Base-by-base conservation (phyloP, 2,113 vertebrate species). In the Megaceryle maxima region DNA sequence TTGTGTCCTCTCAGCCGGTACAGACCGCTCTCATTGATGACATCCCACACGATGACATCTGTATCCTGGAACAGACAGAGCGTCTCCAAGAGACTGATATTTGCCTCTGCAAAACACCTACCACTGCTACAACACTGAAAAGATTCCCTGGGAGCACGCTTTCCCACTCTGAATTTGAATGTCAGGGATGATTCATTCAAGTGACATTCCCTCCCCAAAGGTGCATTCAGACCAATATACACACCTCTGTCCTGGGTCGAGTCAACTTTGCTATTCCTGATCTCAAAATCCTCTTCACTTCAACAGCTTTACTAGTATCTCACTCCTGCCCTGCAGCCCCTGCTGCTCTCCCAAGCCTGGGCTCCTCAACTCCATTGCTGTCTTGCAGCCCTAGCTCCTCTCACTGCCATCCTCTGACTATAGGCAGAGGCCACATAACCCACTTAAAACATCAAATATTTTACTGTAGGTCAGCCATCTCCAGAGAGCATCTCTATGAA, bases 41-140 rank as follows among this genome's bases (percentile, higher is more conserved):
- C 98, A 97, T 99, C 99, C 99, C 99, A 99, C 88, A 99, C 97
- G 0, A 99, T 99, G 91, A 99, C 97, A 92, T 99, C 99, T 19
- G 99, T 99, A 97, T 99, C 99, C 99, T 99, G 96, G 13, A 96
- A 94, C n/a, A 70, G 37, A 90, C 33, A 78, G 53, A 85, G 31
- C 4, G 9, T 80, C 28, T 81, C 16, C 55, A 57, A 87, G 56
- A 31, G 48, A 87, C 69, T 26, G 56, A n/a, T 25, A 63, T 41
- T 60, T 83, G 28, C 39, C 83, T 59, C 78, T 93, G 18, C 28
- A 90, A 75, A 89, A 55, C 3, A 1, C 12, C 79, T 50, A 39
- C 24, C 25, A 19, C 68, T 83, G 57, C 46, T 50, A 17, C 0
- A 8, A 72, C 39, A 78, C 6, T 29, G 51, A 22, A 78, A 68